Evolutionary conservation across 2,888 invertebrate species (phyloP).

Genomic region (Drosophila melanosoma): DNA sequence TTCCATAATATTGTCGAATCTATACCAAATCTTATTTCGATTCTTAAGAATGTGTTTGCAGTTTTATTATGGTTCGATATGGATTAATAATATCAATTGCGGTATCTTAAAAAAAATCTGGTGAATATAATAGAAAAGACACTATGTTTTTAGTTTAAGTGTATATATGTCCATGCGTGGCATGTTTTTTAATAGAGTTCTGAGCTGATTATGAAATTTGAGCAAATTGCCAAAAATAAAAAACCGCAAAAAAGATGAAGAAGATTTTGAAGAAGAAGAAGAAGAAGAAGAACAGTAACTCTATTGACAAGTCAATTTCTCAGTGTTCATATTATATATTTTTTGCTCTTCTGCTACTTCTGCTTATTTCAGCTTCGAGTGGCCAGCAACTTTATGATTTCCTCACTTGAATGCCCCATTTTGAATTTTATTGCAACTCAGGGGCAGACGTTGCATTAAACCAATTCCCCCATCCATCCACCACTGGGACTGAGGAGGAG

Average conservation of each 20-base stretch:
- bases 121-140: neutral
- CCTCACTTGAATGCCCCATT: slow-evolving; percentile 34
- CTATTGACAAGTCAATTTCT: slow-evolving; percentile 31
- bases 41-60: neutral
- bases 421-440: slow-evolving; percentile 36
- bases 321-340: neutral
- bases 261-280: neutral
- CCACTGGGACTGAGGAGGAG: neutral
- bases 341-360: neutral
- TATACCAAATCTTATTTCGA: too few species aligned
- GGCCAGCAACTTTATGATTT: slow-evolving; percentile 30
- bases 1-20: too few species aligned
- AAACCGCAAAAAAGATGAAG: neutral
- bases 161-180: accelerated
- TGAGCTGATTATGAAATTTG: slow-evolving; percentile 31
- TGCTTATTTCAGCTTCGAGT: slow-evolving; percentile 5
- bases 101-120: neutral
- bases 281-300: slow-evolving; percentile 10
- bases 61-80: neutral
- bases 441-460: neutral
- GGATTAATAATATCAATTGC: neutral
- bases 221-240: slow-evolving; percentile 26
- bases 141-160: neutral
- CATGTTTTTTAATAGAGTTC: slow-evolving; percentile 7
- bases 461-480: neutral